A percentile compares a stretch with the other conserved stretches of the same genome.
Evolutionary conservation across 2,888 invertebrate species (phyloP).

Genomic region (Drosophila subquinaria): DNA sequence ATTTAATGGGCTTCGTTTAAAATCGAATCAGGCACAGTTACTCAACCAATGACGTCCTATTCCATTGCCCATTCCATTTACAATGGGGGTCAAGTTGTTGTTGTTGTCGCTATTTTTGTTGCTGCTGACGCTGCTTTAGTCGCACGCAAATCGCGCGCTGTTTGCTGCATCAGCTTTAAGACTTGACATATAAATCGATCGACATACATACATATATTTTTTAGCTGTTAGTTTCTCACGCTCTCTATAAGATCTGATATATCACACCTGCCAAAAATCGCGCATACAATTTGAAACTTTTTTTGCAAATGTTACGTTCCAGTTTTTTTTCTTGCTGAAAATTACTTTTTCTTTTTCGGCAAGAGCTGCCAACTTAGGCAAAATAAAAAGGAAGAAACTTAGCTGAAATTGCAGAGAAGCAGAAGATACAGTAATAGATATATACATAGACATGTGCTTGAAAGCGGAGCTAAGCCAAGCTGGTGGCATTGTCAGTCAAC

Average conservation of each 20-base stretch:
- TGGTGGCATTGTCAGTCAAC: constrained; percentile 59
- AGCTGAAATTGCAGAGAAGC: not conserved
- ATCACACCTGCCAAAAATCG: constrained; percentile 49
- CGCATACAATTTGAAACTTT: constrained; percentile 33
- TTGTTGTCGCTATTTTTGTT: constrained; percentile 1
- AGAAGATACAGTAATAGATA: constrained; percentile 8
- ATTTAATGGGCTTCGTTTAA: constrained; percentile 54
- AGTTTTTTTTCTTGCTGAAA: constrained; percentile 49
- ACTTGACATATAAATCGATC: constrained; percentile 60
- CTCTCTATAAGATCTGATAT: constrained; percentile 38
- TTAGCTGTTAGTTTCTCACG: constrained; percentile 30
- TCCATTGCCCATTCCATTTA: constrained; percentile 16
- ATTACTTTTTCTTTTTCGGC: constrained; percentile 31
- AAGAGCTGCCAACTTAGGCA: constrained; percentile 43
- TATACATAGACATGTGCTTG: constrained; percentile 52
- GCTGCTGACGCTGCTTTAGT: constrained; percentile 27
- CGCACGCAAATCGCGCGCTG: constrained; percentile 32
- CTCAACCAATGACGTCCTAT: constrained; percentile 27
- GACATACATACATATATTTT: constrained; percentile 25
- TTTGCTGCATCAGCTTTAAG: constrained; percentile 32
- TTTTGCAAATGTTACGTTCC: constrained; percentile 52
- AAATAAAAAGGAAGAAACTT: constrained; percentile 15
- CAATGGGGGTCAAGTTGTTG: constrained; percentile 36
- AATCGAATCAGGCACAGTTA: constrained; percentile 39
- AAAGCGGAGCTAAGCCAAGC: constrained; percentile 61